Conservation (phyloP, 1,140 invertebrate genomes). For the Bilobella aurantiaca region DNA sequence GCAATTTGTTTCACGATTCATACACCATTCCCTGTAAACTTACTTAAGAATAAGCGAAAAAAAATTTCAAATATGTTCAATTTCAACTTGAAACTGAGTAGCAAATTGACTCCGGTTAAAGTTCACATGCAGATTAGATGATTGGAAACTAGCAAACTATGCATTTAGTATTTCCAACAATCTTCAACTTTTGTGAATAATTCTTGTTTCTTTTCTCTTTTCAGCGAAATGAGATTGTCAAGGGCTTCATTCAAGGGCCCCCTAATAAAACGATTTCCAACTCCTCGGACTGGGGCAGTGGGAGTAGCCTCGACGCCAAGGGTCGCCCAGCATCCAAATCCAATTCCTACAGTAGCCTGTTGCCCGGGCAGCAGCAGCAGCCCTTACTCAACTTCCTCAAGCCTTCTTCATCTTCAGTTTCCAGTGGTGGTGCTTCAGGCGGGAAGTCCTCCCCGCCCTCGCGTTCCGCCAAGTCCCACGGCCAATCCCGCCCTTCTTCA, state of each 20-base stretch:
- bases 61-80: no score
- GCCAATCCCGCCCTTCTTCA: not conserved
- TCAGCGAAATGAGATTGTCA: constrained; percentile 26
- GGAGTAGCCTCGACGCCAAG: not conserved
- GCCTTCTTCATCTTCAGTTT: no score
- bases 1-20: not conserved
- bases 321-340: not conserved
- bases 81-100: no score
- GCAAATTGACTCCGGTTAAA: no score
- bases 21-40: no score
- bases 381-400: constrained; percentile 19
- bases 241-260: constrained; percentile 25
- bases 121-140: no score
- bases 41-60: no score
- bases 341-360: not conserved
- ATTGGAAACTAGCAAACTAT: no score
- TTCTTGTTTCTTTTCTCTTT: constrained; percentile 16
- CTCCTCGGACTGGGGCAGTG: constrained; percentile 16
- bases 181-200: no score
- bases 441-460: constrained; percentile 26
- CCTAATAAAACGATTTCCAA: constrained; percentile 32
- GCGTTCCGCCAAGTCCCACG: not conserved
- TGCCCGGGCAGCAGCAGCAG: constrained; percentile 21
- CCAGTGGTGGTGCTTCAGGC: no score
- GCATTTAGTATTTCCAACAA: no score